Base-by-base conservation (phyloP, 1,140 invertebrate species). In the Drosophila nasuta region DNA sequence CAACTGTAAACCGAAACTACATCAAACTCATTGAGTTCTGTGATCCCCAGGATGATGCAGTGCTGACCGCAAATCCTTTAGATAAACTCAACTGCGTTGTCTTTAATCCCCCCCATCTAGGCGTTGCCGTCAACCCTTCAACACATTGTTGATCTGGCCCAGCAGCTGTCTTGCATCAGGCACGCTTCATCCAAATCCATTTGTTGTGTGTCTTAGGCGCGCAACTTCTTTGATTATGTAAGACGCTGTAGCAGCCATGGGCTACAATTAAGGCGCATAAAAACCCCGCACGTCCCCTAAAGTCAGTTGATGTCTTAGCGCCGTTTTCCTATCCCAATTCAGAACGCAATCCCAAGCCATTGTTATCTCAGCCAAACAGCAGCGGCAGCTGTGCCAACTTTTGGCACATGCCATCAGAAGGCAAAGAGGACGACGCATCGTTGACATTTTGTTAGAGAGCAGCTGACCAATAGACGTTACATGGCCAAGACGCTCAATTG, bases 141-240 rank as follows among this genome's bases (percentile, higher is more conserved):
- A 58, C 68, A 41, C 10, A 56, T 46, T 68, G 49, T 30, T 41
- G 71, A 75, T 58, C 67, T 35, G n/a, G 35, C 59, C 28, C n/a
- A 41, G 59, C 83, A 88, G 83, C 77, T 88, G 83, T 54, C 62
- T 80, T 45, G 80, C 69, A 88, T 88, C 77, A 82, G 83, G 83
- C 83, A 88, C 83, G 85, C 83, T 88, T 87, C 83, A 87, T 78
- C 46, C 52, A 77, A 79, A 81, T 70, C 57, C 73, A 74, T 80
- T 79, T 72, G 74, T 66, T 70, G 57, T 60, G 20, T 66, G 58
- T 35, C 73, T 65, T 71, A 51, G 73, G 66, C 67, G 49, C 57
- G 71, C 79, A 82, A 77, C 83, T 76, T 59, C 43, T 41, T 43
- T 59, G 70, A 70, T 88, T 83, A 88, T 83, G 54, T 88, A 87